Evolutionary conservation across 2,113 vertebrate species (phyloP).

Genomic region (Phoenicopterus ruber): DNA sequence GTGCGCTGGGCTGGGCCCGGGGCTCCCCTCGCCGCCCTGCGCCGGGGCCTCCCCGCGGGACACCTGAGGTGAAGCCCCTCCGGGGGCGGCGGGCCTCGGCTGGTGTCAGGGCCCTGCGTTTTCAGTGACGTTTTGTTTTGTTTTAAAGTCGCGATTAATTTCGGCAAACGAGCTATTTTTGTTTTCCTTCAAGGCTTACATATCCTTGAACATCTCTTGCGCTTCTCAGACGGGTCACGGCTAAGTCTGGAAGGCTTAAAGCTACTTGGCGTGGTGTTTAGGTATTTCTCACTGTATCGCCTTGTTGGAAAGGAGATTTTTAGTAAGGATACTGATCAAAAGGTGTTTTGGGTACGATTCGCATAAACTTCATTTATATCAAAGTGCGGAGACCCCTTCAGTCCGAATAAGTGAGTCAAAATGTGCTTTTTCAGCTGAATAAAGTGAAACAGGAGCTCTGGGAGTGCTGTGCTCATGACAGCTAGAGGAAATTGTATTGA

Average conservation of each 20-base stretch:
- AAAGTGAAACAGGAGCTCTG: neutral
- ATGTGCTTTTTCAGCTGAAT: neutral
- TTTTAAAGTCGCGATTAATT: neutral
- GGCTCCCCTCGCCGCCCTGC: neutral
- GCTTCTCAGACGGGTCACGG: neutral
- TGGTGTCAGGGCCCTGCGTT: no score
- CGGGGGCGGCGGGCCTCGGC: no score
- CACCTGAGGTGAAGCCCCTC: neutral
- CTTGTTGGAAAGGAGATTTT: no score
- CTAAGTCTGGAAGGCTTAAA: neutral
- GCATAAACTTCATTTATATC: accelerated
- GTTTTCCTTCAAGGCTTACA: no score
- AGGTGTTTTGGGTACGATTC: accelerated
- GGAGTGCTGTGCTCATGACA: neutral
- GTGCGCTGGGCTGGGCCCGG: neutral
- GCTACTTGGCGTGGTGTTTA: accelerated
- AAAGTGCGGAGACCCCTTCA: accelerated
- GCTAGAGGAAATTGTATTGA: accelerated
- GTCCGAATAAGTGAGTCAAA: accelerated
- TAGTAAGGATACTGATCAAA: accelerated
- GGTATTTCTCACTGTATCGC: no score
- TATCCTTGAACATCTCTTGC: no score
- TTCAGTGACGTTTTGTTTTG: no score
- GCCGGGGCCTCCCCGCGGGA: neutral
- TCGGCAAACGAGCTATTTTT: neutral